A percentile compares a stretch with the other conserved stretches of the same genome.
Evolutionary conservation across 1,140 invertebrate genomes (phyloP).

Genomic region (Rhyzopertha dominica): DNA sequence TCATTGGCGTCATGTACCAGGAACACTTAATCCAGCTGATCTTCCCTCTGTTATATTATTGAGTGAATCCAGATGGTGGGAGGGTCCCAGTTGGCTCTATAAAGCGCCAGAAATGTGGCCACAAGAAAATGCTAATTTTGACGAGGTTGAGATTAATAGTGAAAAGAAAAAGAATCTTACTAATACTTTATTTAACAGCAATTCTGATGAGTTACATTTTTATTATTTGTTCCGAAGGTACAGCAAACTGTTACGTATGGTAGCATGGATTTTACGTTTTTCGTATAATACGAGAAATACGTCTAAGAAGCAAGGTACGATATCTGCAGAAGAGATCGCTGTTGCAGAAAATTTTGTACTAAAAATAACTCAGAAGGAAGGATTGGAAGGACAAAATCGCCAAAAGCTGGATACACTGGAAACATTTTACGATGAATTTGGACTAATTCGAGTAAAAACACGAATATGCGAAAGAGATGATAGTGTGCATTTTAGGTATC

Average conservation of each 20-base stretch:
- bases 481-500: slow-evolving; percentile 22
- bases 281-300: too few species aligned
- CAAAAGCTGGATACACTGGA: slow-evolving; percentile 13
- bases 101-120: slow-evolving; percentile 21
- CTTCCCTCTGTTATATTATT: not conserved
- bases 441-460: slow-evolving; percentile 24
- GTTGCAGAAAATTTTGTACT: too few species aligned
- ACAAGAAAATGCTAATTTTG: not conserved
- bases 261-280: too few species aligned
- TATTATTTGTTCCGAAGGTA: too few species aligned
- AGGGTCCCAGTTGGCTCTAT: slow-evolving; percentile 4
- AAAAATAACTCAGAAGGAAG: not conserved
- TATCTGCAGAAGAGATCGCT: too few species aligned
- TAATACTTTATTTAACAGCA: too few species aligned
- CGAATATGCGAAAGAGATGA: slow-evolving; percentile 25
- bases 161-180: too few species aligned
- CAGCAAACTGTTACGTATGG: too few species aligned
- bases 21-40: slow-evolving; percentile 1
- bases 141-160: slow-evolving; percentile 19
- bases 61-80: slow-evolving; percentile 5
- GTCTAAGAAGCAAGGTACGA: too few species aligned
- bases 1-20: not conserved
- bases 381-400: not conserved
- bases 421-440: slow-evolving; percentile 20
- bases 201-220: too few species aligned